A percentile compares a stretch with the other conserved stretches of the same genome.
These are phyloP conservation scores for Yponomeuta evonymella DNA, from an alignment of 2,888 invertebrate species.

Conservation along the genomic window DNA sequence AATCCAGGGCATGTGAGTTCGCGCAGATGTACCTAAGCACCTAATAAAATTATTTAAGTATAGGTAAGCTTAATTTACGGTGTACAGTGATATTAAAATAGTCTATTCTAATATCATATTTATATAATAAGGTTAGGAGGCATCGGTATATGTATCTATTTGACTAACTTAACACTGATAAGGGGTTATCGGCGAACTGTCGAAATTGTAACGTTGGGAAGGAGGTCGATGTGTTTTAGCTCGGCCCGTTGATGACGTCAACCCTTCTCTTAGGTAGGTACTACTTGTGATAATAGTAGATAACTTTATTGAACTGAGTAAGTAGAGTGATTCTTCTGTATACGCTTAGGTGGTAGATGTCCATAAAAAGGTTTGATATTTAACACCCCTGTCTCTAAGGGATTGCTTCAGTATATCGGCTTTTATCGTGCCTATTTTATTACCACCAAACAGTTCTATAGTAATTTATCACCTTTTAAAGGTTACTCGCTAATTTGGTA, in stretches of 20 bases:
- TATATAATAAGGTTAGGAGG: not conserved
- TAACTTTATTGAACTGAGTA: not conserved
- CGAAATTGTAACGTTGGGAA: conserved; percentile 54
- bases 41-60: not conserved
- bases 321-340: too few relatives aligned
- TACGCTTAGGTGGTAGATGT: not conserved
- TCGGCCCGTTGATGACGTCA: conserved; percentile 18
- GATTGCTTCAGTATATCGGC: conserved; percentile 6
- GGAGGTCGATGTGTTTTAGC: conserved; percentile 38
- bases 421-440: not conserved
- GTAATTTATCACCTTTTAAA: not conserved
- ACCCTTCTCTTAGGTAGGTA: conserved; percentile 5
- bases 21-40: not conserved
- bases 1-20: not conserved
- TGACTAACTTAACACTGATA: conserved; percentile 50
- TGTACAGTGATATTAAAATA: not conserved
- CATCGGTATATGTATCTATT: conserved; percentile 1
- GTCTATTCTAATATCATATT: not conserved
- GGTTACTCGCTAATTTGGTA: not conserved
- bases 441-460: not conserved
- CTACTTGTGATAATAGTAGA: not conserved
- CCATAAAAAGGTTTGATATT: conserved; percentile 23
- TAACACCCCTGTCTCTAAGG: conserved; percentile 21
- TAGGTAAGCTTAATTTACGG: not conserved
- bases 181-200: conserved; percentile 60